Conservation (phyloP, 2,797 vertebrate genomes). For the Ctenopoma kingsleyae region DNA sequence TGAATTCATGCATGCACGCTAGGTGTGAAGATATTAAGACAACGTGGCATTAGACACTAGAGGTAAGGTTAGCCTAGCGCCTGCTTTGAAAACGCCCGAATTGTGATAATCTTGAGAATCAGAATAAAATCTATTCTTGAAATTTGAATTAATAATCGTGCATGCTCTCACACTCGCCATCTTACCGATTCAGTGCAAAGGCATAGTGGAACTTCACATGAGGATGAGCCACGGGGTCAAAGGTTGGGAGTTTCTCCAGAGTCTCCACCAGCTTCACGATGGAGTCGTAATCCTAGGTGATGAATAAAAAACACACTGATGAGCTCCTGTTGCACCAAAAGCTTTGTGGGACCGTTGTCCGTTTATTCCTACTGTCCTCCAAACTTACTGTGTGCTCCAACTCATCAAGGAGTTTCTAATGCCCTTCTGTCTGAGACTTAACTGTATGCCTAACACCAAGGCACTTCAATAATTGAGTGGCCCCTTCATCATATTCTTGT, state of each 20-base stretch:
- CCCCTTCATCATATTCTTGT: constrained; percentile 47
- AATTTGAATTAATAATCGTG: too few species aligned
- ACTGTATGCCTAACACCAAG: constrained; percentile 40
- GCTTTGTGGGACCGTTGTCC: constrained; percentile 6
- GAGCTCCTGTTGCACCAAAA: constrained; percentile 12
- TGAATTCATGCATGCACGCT: too few species aligned
- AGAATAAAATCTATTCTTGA: too few species aligned
- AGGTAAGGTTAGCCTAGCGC: too few species aligned
- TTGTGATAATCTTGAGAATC: too few species aligned
- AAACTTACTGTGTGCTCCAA: background rate
- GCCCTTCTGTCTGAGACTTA: constrained; percentile 23
- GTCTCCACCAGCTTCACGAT: constrained; percentile 97
- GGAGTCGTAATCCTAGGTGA: constrained; percentile 93
- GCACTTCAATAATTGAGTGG: constrained; percentile 54
- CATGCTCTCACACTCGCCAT: background rate
- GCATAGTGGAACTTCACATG: constrained; percentile 98
- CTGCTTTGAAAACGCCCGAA: too few species aligned
- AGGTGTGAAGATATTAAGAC: too few species aligned
- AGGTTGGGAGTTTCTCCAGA: constrained; percentile 96
- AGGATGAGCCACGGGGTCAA: constrained; percentile 93
- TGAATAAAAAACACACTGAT: constrained; percentile 2
- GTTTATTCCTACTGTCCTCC: background rate
- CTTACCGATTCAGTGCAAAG: constrained; percentile 97
- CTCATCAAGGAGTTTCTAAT: constrained; percentile 22
- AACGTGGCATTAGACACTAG: too few species aligned